Percentiles rank a stretch among this genome's conserved stretches.
Conservation (phyloP, 2,888 invertebrate species). For the Ennomos fuscantarius region DNA sequence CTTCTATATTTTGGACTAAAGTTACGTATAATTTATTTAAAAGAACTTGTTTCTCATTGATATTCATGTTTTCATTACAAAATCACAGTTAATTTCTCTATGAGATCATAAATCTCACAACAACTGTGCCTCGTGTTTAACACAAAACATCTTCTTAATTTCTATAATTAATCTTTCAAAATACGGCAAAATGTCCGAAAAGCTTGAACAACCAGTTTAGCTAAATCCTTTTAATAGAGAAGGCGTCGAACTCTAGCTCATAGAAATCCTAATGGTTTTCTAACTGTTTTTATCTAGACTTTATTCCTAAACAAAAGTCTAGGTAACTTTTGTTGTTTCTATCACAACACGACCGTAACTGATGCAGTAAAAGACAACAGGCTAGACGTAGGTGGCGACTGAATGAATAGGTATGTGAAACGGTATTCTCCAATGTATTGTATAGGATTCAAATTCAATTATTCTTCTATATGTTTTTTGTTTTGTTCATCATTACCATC, state of each 20-base stretch:
- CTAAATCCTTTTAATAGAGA: neutral
- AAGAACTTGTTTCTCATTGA: no score
- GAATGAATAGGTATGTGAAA: no score
- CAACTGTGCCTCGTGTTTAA: slow-evolving; percentile 10
- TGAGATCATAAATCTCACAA: slow-evolving; percentile 1
- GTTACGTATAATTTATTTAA: no score
- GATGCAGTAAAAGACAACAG: slow-evolving; percentile 6
- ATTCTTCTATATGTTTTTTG: no score
- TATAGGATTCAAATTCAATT: no score
- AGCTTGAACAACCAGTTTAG: slow-evolving; percentile 15
- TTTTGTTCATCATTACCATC: no score
- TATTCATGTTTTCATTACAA: no score
- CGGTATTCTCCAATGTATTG: no score
- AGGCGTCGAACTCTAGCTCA: slow-evolving; percentile 14
- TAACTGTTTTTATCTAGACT: slow-evolving; percentile 22
- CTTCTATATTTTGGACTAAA: no score
- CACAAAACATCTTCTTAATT: neutral
- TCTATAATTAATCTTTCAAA: neutral
- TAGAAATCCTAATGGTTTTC: slow-evolving; percentile 8
- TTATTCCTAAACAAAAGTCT: neutral
- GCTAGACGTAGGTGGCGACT: no score
- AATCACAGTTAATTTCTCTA: no score
- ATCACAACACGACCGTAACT: slow-evolving; percentile 1
- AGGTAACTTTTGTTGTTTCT: neutral
- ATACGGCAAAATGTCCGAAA: slow-evolving; percentile 8